Evolutionary conservation across 2,113 vertebrate genomes (phyloP), one percentile per base, ranked within the genome.

Genomic region (Thomomys bottae): DNA sequence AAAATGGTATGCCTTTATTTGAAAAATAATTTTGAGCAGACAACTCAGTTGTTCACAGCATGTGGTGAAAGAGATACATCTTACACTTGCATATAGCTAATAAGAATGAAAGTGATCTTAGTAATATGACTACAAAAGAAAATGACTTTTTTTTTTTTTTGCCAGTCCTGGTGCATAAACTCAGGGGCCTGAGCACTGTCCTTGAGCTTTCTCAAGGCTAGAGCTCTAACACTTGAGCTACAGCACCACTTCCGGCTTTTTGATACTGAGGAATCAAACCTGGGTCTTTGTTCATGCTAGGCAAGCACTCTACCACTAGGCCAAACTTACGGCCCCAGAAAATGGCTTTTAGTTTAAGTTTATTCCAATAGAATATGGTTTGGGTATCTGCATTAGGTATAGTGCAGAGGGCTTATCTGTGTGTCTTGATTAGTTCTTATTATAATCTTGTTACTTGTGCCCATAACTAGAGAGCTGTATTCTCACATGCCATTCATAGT

Each of bases 371-470:
- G 49, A 38, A 68, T 73, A 66, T 42, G n/a, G 84, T 83, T 73
- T 73, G 26, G 30, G 24, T 54, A 15, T 80, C 8, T 66, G 1
- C 71, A 12, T 88, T 42, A 81, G 34, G 26, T 3, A 32, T 75
- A 63, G 26, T 54, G 3, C 66, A 34, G 32, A 42, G 18, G 77
- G 54, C 18, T 77, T 84, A 66, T 66, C 77, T 14, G 14, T 40
- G 34, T 81, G 20, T 78, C 36, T 89, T 26, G n/a, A 70, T 79
- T 68, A 82, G 42, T 88, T 88, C n/a, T 84, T 67, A 88, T 32
- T 23, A 36, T 38, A 32, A 36, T 63, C 49, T 76, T 84, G 24
- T 54, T 66, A 61, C 64, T 42, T 71, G 21, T 81, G 23, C 75
- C 12, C 75, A 66, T 87, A 87, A 59, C 59, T 70, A 28, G 21